A percentile compares a stretch with the other conserved stretches of the same genome.
phyloP scores from a whole-genome alignment of 2,888 invertebrate genomes.

The Acanthoscelides obtectus region DNA sequence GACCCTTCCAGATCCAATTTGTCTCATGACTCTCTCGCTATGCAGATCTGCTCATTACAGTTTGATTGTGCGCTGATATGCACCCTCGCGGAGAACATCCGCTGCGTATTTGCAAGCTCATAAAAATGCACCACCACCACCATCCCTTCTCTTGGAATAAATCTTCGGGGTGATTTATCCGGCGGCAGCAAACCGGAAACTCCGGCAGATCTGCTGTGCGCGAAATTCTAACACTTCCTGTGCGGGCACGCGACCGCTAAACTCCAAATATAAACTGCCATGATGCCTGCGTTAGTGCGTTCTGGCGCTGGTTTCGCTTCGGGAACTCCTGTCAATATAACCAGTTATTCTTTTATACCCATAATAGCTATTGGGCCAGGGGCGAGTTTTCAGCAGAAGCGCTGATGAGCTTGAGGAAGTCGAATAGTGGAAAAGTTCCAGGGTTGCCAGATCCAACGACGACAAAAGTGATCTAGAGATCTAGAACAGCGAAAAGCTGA shows the following conservation, averaged over 20 bases:
- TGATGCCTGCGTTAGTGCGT: too few relatives aligned
- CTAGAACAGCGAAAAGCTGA: too few relatives aligned
- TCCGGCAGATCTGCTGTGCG: neutral
- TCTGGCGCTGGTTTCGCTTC: neutral
- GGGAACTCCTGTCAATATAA: neutral
- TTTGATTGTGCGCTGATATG: neutral
- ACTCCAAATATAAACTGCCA: neutral
- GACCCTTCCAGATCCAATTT: neutral
- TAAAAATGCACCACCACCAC: neutral
- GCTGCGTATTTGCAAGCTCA: neutral
- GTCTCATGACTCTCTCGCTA: neutral
- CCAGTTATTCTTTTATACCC: neutral
- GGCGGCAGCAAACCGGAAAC: neutral
- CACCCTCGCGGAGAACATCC: neutral
- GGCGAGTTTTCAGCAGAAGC: too few relatives aligned
- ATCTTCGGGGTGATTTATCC: neutral
- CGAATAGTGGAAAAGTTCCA: too few relatives aligned
- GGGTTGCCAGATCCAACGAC: too few relatives aligned
- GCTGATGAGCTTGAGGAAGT: too few relatives aligned
- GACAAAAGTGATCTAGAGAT: too few relatives aligned
- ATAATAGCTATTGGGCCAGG: neutral
- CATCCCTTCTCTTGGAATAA: neutral
- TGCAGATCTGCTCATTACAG: neutral
- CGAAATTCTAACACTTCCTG: neutral
- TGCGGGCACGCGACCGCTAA: neutral